Conservation (phyloP, 1,140 invertebrate species). For the Odontomachus brunneus region DNA sequence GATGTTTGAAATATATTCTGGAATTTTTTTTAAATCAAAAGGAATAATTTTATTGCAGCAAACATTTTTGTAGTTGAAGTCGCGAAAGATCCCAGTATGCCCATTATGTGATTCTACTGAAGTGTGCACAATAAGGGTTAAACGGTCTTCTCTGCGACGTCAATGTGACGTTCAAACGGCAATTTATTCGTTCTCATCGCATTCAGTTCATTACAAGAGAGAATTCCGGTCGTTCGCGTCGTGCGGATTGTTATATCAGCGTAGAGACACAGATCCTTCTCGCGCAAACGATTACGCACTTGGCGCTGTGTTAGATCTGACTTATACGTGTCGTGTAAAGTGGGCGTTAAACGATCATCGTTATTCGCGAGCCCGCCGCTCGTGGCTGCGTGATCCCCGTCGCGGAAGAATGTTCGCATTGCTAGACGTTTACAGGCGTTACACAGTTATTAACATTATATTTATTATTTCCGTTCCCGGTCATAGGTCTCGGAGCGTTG, state of each 20-base stretch:
- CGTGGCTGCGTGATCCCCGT: background rate
- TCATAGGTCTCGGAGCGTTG: conserved; percentile 5
- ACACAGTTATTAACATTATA: conserved; percentile 3
- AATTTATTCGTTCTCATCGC: conserved; percentile 11
- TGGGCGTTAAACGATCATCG: background rate
- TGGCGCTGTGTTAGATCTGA: conserved; percentile 3
- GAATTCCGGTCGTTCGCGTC: conserved; percentile 3
- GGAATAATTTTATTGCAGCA: no score
- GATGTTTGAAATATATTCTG: no score
- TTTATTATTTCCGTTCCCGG: conserved; percentile 19
- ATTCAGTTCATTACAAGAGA: background rate
- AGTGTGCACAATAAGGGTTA: no score
- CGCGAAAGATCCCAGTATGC: no score
- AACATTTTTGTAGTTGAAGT: no score
- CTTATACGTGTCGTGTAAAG: background rate
- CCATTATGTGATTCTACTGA: no score
- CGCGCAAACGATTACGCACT: background rate
- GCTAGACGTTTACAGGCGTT: background rate
- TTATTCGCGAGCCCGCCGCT: no score
- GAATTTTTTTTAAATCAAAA: no score
- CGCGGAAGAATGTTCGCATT: background rate
- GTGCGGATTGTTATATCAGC: background rate
- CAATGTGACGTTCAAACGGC: background rate
- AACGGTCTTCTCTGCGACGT: background rate
- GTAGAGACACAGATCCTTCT: no score